phyloP scores from a whole-genome alignment of 2,113 vertebrate species.

The Cyprinodon variegatus region DNA sequence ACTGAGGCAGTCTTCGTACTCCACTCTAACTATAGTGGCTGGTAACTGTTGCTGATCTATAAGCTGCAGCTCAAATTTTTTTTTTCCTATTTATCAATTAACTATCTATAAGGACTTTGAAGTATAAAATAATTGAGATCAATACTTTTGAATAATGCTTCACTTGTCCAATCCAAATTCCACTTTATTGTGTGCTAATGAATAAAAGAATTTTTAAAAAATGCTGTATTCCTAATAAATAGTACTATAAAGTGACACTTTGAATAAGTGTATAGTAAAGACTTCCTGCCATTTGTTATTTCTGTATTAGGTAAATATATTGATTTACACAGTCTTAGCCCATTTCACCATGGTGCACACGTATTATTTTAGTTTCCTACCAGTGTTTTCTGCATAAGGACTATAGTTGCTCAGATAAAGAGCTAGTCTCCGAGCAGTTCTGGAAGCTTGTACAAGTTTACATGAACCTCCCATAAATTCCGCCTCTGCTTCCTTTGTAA shows the following conservation, averaged over 20 bases:
- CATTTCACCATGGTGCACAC: neutral
- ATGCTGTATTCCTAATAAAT: neutral
- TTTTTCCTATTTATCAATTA: no score
- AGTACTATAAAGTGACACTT: neutral
- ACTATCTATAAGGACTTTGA: neutral
- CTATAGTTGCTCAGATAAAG: constrained; percentile 1
- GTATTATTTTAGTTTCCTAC: neutral
- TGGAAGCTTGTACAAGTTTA: constrained; percentile 2
- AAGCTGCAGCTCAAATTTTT: no score
- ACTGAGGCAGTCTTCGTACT: neutral
- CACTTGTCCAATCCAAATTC: neutral
- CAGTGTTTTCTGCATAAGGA: neutral
- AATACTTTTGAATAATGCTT: neutral
- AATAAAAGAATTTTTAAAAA: no score
- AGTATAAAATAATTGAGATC: neutral
- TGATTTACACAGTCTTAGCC: neutral
- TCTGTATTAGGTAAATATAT: neutral
- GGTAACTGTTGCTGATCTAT: no score
- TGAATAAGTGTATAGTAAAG: neutral
- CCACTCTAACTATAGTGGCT: neutral
- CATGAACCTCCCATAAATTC: constrained; percentile 14
- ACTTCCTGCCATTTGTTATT: neutral
- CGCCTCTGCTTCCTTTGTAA: constrained; percentile 24
- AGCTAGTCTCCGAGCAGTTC: neutral
- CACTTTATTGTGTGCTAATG: neutral